phyloP scores from a whole-genome alignment of 2,797 vertebrate genomes.

The Steatocranus sp. region DNA sequence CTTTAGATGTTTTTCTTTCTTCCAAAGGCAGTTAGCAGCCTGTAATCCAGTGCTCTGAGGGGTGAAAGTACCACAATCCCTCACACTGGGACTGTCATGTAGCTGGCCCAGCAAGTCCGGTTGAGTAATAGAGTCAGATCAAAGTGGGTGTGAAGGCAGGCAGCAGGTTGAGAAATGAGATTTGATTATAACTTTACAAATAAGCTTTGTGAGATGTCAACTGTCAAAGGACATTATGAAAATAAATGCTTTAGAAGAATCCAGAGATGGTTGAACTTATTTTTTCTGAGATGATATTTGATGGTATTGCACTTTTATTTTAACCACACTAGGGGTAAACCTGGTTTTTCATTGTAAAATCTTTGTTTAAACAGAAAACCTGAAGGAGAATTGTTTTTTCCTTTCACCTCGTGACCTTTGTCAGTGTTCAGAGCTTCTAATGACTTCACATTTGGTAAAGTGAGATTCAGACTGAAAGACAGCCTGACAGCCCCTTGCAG shows the following conservation, averaged over 20 bases:
- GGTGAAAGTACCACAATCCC: conserved; percentile 46
- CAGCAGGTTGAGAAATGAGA: conserved; percentile 63
- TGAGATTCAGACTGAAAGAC: conserved; percentile 48
- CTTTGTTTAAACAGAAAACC: neutral
- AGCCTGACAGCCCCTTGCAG: conserved; percentile 31
- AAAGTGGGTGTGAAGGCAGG: conserved; percentile 14
- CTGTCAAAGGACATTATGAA: neutral
- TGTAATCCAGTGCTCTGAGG: conserved; percentile 48
- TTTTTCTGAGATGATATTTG: neutral
- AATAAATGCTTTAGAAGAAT: neutral
- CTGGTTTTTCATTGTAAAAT: neutral
- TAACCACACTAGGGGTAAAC: neutral
- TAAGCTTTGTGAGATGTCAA: neutral
- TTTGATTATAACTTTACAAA: conserved; percentile 53
- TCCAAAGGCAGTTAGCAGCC: conserved; percentile 44
- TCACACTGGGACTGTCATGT: conserved; percentile 22
- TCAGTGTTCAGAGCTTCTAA: neutral
- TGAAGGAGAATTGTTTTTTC: neutral
- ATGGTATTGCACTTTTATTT: neutral
- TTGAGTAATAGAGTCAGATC: conserved; percentile 27
- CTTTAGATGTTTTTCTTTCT: conserved; percentile 49
- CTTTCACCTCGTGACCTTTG: neutral
- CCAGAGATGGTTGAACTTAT: neutral
- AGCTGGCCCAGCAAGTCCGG: conserved; percentile 18
- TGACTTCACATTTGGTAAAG: conserved; percentile 33